phyloP scores from a whole-genome alignment of 2,113 vertebrate species.

The Psittacara wagleri region DNA sequence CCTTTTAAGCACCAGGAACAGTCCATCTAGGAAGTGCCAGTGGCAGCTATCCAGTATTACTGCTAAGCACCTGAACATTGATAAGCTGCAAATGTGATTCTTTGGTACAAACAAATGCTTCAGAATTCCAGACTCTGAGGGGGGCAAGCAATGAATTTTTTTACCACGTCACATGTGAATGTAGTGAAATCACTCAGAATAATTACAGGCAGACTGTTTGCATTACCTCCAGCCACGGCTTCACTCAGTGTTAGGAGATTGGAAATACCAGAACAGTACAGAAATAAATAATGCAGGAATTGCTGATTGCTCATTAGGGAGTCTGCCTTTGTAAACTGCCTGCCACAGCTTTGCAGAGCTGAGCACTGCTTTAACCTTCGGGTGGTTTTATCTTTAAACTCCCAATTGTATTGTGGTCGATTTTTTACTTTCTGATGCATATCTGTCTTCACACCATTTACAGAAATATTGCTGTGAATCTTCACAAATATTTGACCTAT shows the following conservation, averaged over 20 bases:
- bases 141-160: not conserved
- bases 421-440: not conserved
- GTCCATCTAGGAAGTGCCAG: not conserved
- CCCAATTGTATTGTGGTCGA: fast-evolving
- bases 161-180: not conserved
- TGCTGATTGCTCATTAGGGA: not conserved
- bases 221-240: not conserved
- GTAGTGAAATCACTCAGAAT: not conserved
- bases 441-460: not conserved
- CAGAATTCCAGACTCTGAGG: not conserved
- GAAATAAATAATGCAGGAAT: conserved; percentile 12
- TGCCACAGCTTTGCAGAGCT: not conserved
- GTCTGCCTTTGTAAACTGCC: not conserved
- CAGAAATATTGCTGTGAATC: not conserved
- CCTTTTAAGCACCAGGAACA: not conserved
- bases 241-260: not conserved
- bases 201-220: not conserved
- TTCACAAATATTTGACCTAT: not conserved
- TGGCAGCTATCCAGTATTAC: not conserved
- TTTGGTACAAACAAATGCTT: not conserved
- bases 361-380: not conserved
- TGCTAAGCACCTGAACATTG: not conserved
- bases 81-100: not conserved
- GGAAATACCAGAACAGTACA: not conserved
- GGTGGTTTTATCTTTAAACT: not conserved